Percentiles rank a stretch among this genome's conserved stretches.
These are phyloP conservation scores for Phenganax subtilis DNA, from an alignment of 92 coral and sea anemone species.

Conservation along the genomic window DNA sequence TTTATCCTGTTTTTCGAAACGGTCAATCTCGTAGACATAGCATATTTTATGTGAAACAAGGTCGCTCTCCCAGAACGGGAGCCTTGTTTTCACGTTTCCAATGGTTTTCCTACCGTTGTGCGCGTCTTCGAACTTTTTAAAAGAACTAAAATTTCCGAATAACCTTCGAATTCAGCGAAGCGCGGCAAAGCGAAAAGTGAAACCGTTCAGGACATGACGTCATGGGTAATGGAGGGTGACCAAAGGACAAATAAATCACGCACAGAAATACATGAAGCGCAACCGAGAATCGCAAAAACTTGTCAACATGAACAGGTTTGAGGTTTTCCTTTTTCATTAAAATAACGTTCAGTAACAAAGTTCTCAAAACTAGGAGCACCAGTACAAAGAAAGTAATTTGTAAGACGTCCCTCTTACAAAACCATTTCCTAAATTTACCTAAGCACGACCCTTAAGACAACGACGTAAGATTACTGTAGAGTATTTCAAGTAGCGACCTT, in stretches of 20 bases:
- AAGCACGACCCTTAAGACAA: too few species aligned
- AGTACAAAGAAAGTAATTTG: too few species aligned
- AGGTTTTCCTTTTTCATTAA: too few species aligned
- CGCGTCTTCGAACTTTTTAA: neutral
- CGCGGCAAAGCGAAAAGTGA: conserved; percentile 8
- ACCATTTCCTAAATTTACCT: too few species aligned
- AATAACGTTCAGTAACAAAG: too few species aligned
- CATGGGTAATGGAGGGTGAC: conserved; percentile 35
- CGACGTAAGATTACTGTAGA: too few species aligned
- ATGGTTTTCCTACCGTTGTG: conserved; percentile 13
- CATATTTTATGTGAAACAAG: conserved; percentile 22
- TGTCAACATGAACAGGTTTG: neutral
- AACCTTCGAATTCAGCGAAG: neutral
- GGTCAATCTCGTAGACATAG: conserved; percentile 2
- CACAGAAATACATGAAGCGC: conserved; percentile 27
- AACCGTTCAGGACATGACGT: conserved; percentile 32
- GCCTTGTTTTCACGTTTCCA: conserved; percentile 24
- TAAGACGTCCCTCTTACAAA: too few species aligned
- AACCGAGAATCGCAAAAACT: neutral
- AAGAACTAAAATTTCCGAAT: neutral
- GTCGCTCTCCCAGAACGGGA: conserved; percentile 14
- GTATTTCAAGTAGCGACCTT: too few species aligned
- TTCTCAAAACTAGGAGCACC: too few species aligned
- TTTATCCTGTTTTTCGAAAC: neutral
- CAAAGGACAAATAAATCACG: conserved; percentile 11